Conservation (phyloP, 2,113 vertebrate genomes). For the Alligator sinensis region DNA sequence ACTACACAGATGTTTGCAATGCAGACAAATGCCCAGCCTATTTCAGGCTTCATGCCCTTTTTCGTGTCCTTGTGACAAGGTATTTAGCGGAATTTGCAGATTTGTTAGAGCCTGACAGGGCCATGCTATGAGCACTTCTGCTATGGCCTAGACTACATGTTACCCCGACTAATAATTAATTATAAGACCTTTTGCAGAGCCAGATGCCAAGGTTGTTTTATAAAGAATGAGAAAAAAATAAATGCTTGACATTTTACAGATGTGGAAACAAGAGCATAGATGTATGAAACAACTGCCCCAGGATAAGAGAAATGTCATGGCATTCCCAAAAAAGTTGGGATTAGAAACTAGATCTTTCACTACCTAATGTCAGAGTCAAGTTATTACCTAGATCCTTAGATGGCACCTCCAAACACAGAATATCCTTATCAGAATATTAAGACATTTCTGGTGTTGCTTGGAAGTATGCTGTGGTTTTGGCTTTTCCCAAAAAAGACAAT, state of each 20-base stretch:
- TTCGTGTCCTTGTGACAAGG: too few species aligned
- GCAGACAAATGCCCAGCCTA: too few species aligned
- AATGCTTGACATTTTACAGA: slow-evolving; percentile 31
- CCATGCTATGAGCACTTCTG: too few species aligned
- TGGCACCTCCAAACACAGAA: not conserved
- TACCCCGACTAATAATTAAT: too few species aligned
- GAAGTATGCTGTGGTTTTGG: not conserved
- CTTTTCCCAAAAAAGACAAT: not conserved
- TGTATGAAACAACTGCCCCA: not conserved
- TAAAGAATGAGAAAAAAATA: slow-evolving; percentile 60
- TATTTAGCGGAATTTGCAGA: too few species aligned
- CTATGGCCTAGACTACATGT: too few species aligned
- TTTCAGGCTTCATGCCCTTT: too few species aligned
- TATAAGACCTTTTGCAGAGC: not conserved
- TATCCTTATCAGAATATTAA: not conserved
- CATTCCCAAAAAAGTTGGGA: not conserved
- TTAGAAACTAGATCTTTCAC: not conserved
- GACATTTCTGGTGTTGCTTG: not conserved
- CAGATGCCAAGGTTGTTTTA: slow-evolving; percentile 57
- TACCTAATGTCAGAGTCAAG: too few species aligned
- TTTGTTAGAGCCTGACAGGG: too few species aligned
- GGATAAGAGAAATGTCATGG: not conserved
- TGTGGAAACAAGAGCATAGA: not conserved
- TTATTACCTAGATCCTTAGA: not conserved
- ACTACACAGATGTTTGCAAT: too few species aligned